Percentiles rank a stretch among this genome's conserved stretches.
phyloP scores from a whole-genome alignment of 2,113 vertebrate genomes.

The Equus quagga region DNA sequence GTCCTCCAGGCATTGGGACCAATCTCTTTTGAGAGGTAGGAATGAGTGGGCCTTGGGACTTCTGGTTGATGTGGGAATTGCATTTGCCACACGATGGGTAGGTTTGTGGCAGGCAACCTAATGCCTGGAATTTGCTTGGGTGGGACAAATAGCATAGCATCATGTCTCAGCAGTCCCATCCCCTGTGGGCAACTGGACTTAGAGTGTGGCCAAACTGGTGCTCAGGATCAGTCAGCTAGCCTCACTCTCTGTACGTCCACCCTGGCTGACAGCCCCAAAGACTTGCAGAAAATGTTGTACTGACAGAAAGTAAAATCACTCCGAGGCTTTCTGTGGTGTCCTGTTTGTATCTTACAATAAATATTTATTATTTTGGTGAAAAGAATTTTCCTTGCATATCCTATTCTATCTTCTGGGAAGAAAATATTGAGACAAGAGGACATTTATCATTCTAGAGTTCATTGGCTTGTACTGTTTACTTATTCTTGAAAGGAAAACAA shows the following conservation, averaged over 20 bases:
- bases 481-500: slow-evolving; percentile 70
- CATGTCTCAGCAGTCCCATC: neutral
- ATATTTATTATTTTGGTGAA: slow-evolving; percentile 77
- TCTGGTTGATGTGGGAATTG: neutral
- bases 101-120: neutral
- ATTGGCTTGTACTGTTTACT: slow-evolving; percentile 63
- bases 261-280: neutral
- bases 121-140: neutral
- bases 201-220: neutral
- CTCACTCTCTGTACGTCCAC: neutral
- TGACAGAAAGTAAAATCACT: slow-evolving; percentile 52
- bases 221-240: neutral
- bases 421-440: slow-evolving; percentile 68
- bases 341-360: slow-evolving; percentile 64
- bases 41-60: neutral
- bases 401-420: slow-evolving; percentile 68
- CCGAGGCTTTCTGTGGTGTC: slow-evolving; percentile 4
- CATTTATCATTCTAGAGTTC: slow-evolving; percentile 69
- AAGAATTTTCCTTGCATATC: slow-evolving; percentile 72
- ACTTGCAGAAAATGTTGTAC: slow-evolving; percentile 9
- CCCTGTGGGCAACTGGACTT: neutral
- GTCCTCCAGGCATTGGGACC: neutral
- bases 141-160: neutral
- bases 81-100: neutral
- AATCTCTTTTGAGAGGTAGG: neutral